These are phyloP conservation scores for Peromyscus californicus DNA, from an alignment of 2,113 vertebrate species.

Conservation along the genomic window DNA sequence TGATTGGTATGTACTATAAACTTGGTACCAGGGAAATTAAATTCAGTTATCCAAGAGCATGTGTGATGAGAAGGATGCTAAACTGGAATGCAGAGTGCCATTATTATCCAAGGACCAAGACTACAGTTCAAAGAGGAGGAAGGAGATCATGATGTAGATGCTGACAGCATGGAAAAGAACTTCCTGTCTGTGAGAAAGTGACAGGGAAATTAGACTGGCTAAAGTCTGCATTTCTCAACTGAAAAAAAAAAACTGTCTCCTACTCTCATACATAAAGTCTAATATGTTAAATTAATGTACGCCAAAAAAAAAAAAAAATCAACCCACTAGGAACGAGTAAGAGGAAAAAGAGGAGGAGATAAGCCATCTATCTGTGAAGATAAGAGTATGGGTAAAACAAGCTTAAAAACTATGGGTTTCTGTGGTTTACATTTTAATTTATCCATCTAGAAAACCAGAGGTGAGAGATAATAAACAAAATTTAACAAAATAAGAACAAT, in stretches of 20 bases:
- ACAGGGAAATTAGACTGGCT: too few species aligned
- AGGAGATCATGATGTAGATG: background rate
- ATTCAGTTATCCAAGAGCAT: background rate
- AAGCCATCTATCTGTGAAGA: background rate
- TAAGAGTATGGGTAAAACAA: background rate
- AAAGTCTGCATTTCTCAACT: background rate
- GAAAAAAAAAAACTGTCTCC: background rate
- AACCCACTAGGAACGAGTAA: background rate
- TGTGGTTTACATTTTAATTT: background rate
- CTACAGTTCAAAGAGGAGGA: background rate
- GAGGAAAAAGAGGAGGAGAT: background rate
- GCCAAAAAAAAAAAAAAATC: too few species aligned
- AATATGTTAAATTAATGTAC: background rate
- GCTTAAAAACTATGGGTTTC: background rate
- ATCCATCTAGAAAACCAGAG: conserved; percentile 24
- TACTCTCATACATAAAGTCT: background rate
- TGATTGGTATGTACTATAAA: background rate
- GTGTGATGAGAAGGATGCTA: background rate
- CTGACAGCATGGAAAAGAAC: background rate
- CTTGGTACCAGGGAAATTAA: background rate
- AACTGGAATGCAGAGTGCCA: background rate
- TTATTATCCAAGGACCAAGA: background rate
- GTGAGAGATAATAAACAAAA: background rate
- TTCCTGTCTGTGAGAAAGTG: background rate
- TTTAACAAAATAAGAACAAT: conserved; percentile 14